Conservation (phyloP, 2,797 vertebrate genomes). For the Notolepis coatsorum region DNA sequence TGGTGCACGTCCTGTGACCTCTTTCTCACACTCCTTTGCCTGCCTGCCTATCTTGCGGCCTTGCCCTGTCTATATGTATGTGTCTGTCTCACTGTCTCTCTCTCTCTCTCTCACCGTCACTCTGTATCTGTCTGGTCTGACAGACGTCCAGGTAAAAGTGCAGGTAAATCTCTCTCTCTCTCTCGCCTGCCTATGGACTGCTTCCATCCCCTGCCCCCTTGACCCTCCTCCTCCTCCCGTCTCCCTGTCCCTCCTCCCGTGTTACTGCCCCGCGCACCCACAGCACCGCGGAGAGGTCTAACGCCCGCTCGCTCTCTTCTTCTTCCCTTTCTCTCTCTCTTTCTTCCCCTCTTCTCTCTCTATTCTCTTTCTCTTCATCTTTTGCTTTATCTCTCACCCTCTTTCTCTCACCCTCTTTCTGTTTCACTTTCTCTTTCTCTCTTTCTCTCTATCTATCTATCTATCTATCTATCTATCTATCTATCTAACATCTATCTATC, state of each 20-base stretch:
- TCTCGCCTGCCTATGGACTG: conserved; percentile 88
- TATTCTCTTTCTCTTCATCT: conserved; percentile 16
- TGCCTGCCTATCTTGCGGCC: conserved; percentile 84
- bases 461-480: not conserved
- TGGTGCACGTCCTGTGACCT: conserved; percentile 78
- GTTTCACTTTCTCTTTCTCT: not conserved
- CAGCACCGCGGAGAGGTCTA: conserved; percentile 58
- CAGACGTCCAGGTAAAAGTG: conserved; percentile 88
- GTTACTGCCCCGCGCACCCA: conserved; percentile 69
- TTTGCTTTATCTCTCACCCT: too few species aligned
- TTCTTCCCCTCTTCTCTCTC: conserved; percentile 6
- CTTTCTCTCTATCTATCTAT: not conserved
- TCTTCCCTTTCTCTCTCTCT: conserved; percentile 12
- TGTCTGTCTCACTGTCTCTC: conserved; percentile 90
- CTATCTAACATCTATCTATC: not conserved
- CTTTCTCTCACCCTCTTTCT: too few species aligned
- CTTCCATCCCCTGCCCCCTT: conserved; percentile 78
- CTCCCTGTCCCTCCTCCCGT: conserved; percentile 67
- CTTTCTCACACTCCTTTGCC: conserved; percentile 78
- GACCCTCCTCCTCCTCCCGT: conserved; percentile 21
- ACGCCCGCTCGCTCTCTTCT: conserved; percentile 58
- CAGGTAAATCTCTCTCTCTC: conserved; percentile 86
- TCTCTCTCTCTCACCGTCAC: conserved; percentile 87
- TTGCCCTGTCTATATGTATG: conserved; percentile 84
- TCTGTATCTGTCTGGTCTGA: conserved; percentile 87